Base-by-base conservation (phyloP, 1,140 invertebrate genomes). In the Thaumetopoea pityocampa region DNA sequence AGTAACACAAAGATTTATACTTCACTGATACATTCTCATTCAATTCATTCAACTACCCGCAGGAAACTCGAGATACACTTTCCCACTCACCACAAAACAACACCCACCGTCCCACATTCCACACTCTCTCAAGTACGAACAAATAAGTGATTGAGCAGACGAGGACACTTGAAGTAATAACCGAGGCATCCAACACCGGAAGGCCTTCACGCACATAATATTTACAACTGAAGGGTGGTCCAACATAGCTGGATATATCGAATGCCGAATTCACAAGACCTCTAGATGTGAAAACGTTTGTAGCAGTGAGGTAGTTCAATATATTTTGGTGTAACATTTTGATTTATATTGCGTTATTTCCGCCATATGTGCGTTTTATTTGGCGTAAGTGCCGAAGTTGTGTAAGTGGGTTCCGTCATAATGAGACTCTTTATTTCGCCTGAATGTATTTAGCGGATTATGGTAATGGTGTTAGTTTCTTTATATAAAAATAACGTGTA, bases 81-180 rank as follows among this genome's bases (percentile, higher is more conserved):
- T n/a, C n/a, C n/a, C n/a, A n/a, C n/a, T n/a, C n/a, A n/a, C n/a
- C n/a, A n/a, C n/a, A n/a, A n/a, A n/a, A n/a, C n/a, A n/a, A n/a
- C n/a, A n/a, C n/a, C n/a, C n/a, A n/a, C n/a, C n/a, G n/a, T n/a
- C n/a, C n/a, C n/a, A n/a, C n/a, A n/a, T n/a, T n/a, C 20, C 11
- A 37, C 12, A 19, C 6, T 8, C 34, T 22, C 12, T 32, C 26
- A 38, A 33, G 28, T 26, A 27, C 16, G 35, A 16, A 40, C 44
- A 38, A 47, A 47, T 35, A 29, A 38, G 40, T 49, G 54, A 52
- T 57, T 48, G 54, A 48, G 15, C 50, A 41, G 38, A 47, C 35
- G 18, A 53, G 46, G 33, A 12, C 44, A 47, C 55, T 59, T 45
- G 30, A 59, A 47, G 38, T 59, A 44, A 59, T 59, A 50, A 59